Percentiles rank a stretch among this genome's conserved stretches.
Conservation (phyloP, 2,888 invertebrate species). For the Phengaris alcon region DNA sequence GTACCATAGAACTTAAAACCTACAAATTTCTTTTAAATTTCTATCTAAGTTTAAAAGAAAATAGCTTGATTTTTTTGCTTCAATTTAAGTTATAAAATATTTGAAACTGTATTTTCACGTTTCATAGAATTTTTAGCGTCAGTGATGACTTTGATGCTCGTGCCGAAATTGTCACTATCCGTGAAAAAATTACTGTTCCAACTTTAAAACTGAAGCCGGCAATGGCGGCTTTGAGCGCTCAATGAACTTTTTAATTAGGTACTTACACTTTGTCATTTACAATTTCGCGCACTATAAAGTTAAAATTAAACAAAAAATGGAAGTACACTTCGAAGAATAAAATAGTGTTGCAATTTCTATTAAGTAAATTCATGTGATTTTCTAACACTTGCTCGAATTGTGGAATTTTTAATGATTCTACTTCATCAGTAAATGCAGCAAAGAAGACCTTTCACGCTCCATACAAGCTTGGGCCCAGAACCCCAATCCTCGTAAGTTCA, state of each 20-base stretch:
- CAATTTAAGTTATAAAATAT: too few species aligned
- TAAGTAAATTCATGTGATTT: background rate
- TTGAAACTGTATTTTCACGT: background rate
- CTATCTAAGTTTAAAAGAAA: too few species aligned
- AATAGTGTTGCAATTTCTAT: background rate
- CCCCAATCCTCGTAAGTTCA: too few species aligned
- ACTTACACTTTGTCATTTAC: constrained; percentile 10
- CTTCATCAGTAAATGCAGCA: too few species aligned
- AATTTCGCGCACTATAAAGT: constrained; percentile 6
- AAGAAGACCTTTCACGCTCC: too few species aligned
- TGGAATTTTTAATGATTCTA: too few species aligned
- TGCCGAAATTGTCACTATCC: background rate
- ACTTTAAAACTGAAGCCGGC: constrained; percentile 4
- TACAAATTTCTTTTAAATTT: too few species aligned
- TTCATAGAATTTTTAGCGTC: background rate
- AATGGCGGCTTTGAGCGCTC: constrained; percentile 2
- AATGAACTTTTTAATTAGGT: constrained; percentile 14
- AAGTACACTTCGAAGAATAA: background rate
- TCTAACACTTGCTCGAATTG: background rate
- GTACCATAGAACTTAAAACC: too few species aligned
- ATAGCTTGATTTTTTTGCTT: too few species aligned
- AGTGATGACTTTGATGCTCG: background rate
- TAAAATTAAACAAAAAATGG: constrained; percentile 1
- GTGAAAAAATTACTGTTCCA: background rate
- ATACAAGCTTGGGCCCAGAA: too few species aligned